phyloP scores from a whole-genome alignment of 2,888 invertebrate species.

The Pseudococcus viburni region DNA sequence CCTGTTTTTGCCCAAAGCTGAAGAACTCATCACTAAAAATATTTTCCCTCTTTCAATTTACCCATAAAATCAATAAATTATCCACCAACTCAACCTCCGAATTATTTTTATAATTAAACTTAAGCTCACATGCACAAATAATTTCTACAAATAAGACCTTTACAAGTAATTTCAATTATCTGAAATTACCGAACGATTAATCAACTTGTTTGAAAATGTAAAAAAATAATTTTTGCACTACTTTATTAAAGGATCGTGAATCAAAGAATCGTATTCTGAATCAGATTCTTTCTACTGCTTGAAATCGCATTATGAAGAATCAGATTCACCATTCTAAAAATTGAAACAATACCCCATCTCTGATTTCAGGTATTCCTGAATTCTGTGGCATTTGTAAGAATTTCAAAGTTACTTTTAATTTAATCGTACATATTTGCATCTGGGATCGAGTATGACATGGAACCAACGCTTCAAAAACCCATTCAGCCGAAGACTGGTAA shows the following conservation, averaged over 20 bases:
- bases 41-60: too few relatives aligned
- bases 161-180: too few relatives aligned
- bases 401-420: constrained; percentile 17
- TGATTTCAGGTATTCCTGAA: constrained; percentile 17
- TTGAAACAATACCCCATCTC: not conserved
- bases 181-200: not conserved
- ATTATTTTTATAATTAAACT: too few relatives aligned
- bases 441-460: not conserved
- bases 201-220: not conserved
- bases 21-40: too few relatives aligned
- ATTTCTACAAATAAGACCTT: too few relatives aligned
- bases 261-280: not conserved
- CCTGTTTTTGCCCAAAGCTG: too few relatives aligned
- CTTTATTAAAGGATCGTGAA: not conserved
- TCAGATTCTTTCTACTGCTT: not conserved
- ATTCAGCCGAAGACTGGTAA: not conserved
- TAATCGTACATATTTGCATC: not conserved
- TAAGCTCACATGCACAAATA: too few relatives aligned
- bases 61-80: too few relatives aligned
- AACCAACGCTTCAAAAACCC: not conserved
- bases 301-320: not conserved
- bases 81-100: too few relatives aligned
- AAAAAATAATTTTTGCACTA: too few relatives aligned
- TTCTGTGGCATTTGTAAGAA: not conserved
- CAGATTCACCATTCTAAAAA: not conserved